Percentiles rank a stretch among this genome's conserved stretches.
Evolutionary conservation across 1,140 invertebrate genomes (phyloP).

Genomic region (Oreohelix idahoensis): DNA sequence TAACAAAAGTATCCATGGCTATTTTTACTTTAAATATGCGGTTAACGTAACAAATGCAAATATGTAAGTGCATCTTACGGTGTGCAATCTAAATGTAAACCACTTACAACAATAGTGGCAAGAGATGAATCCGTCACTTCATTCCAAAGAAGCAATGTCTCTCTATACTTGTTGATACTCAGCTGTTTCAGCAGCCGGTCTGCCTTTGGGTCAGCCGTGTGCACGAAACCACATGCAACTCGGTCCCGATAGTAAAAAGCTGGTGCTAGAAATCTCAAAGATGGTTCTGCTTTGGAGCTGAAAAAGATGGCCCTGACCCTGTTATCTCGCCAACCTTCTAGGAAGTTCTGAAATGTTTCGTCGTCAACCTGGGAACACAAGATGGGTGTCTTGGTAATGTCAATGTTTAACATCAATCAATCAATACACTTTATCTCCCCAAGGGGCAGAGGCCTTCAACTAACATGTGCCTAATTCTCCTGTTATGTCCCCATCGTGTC

Average conservation of each 20-base stretch:
- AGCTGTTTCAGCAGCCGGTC: constrained; percentile 73
- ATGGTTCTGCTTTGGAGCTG: constrained; percentile 82
- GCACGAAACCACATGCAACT: constrained; percentile 88
- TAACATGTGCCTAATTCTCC: no score
- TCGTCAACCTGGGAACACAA: constrained; percentile 78
- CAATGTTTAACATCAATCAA: no score
- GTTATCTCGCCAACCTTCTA: constrained; percentile 92
- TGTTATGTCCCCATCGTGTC: no score
- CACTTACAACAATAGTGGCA: constrained; percentile 80
- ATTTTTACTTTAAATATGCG: no score
- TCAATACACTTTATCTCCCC: no score
- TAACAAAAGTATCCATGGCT: neutral
- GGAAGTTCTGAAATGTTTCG: constrained; percentile 83
- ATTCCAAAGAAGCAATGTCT: constrained; percentile 92
- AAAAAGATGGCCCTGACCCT: constrained; percentile 91
- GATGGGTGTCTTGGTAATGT: no score
- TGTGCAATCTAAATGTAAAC: neutral
- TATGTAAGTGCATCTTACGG: no score
- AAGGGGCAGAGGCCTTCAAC: no score
- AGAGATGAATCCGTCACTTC: constrained; percentile 87
- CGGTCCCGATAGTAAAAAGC: constrained; percentile 88
- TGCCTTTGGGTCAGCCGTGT: constrained; percentile 51
- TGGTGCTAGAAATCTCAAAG: constrained; percentile 88
- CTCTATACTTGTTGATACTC: constrained; percentile 78
- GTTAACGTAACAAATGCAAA: no score